Percentiles rank a stretch among this genome's conserved stretches.
These are phyloP conservation scores for Sebastolobus altivelis DNA, from an alignment of 2,797 vertebrate species.

Conservation along the genomic window DNA sequence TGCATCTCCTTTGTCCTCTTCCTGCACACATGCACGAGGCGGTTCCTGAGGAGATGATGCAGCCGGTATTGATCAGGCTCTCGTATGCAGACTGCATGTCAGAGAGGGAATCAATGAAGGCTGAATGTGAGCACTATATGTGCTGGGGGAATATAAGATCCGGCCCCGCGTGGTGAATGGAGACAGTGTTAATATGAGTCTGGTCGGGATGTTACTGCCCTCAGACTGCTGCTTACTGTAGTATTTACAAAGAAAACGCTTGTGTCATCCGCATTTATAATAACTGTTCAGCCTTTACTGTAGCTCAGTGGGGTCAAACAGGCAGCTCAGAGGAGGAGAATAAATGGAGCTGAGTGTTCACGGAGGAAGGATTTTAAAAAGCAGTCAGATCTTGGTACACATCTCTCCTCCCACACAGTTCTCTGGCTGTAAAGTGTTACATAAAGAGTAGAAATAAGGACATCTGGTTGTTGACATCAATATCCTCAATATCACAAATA, in stretches of 20 bases:
- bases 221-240: slow-evolving; percentile 6
- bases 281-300: slow-evolving; percentile 3
- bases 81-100: slow-evolving; percentile 43
- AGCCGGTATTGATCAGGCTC: slow-evolving; percentile 52
- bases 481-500: background rate
- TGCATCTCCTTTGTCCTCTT: background rate
- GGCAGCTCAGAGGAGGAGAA: background rate
- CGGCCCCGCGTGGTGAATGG: slow-evolving; percentile 13
- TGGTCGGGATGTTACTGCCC: slow-evolving; percentile 1
- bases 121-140: slow-evolving; percentile 28
- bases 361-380: background rate
- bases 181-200: slow-evolving; percentile 15
- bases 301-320: background rate
- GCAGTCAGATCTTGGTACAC: slow-evolving; percentile 1
- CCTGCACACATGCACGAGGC: background rate
- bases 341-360: background rate
- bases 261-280: slow-evolving; percentile 9
- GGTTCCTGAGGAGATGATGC: background rate
- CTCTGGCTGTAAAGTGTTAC: slow-evolving; percentile 21
- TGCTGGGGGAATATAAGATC: slow-evolving; percentile 18
- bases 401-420: slow-evolving; percentile 45
- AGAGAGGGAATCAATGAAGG: slow-evolving; percentile 51
- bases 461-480: slow-evolving; percentile 11
- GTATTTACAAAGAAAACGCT: slow-evolving; percentile 12
- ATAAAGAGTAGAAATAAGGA: slow-evolving; percentile 27